Evolutionary conservation across 2,888 invertebrate genomes (phyloP).

Genomic region (Scaeva pyrastri): DNA sequence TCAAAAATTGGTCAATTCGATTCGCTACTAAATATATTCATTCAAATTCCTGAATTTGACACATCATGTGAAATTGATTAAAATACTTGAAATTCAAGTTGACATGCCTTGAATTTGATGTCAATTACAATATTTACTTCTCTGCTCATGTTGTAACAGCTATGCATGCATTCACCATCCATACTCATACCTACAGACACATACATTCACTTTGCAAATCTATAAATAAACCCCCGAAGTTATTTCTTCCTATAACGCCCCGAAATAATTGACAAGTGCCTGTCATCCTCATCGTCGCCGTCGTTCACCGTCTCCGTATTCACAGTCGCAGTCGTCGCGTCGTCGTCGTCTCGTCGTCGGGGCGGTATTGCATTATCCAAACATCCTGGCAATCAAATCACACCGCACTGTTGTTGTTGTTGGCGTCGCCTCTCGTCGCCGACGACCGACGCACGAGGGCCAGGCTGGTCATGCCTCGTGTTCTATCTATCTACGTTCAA

Average conservation of each 20-base stretch:
- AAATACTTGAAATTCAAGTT: too few species aligned
- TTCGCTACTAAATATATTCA: too few species aligned
- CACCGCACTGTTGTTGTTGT: neutral
- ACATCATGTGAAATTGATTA: too few species aligned
- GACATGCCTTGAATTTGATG: too few species aligned
- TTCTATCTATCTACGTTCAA: neutral
- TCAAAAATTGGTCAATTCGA: too few species aligned
- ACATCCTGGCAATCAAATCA: slow-evolving; percentile 43
- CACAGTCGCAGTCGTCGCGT: neutral
- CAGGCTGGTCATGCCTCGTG: neutral
- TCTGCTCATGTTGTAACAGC: too few species aligned
- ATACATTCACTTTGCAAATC: neutral
- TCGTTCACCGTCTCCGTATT: neutral
- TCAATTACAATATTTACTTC: too few species aligned
- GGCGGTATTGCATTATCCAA: slow-evolving; percentile 31
- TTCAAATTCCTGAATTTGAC: too few species aligned
- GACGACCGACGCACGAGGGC: too few species aligned
- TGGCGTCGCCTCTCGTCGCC: too few species aligned
- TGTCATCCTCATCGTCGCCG: neutral
- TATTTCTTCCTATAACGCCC: slow-evolving; percentile 37
- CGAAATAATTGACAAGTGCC: slow-evolving; percentile 23
- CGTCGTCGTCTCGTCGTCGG: neutral
- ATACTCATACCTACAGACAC: neutral
- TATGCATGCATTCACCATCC: too few species aligned
- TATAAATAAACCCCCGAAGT: slow-evolving; percentile 9